Evolutionary conservation across 2,113 vertebrate genomes (phyloP).

Genomic region (Otis tarda): DNA sequence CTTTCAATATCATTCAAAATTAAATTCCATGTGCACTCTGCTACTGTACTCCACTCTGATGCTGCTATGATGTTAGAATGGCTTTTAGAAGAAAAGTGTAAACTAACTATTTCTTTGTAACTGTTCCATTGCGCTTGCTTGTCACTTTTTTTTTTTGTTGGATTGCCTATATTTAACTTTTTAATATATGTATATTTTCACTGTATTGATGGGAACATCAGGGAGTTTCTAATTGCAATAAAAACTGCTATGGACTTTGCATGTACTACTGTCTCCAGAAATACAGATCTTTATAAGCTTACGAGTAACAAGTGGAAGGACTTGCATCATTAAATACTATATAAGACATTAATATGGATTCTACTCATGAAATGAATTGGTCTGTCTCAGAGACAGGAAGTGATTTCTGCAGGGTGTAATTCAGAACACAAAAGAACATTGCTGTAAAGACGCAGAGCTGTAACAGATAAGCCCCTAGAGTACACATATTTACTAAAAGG

Average conservation of each 20-base stretch:
- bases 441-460: neutral
- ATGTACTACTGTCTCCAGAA: neutral
- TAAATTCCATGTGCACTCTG: constrained; percentile 35
- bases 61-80: neutral
- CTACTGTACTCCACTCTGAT: neutral
- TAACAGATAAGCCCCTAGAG: constrained; percentile 4
- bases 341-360: constrained; percentile 32
- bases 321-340: neutral
- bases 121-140: neutral
- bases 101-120: neutral
- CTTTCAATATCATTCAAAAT: constrained; percentile 69
- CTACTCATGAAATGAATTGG: constrained; percentile 33
- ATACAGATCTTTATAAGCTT: neutral
- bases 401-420: constrained; percentile 28
- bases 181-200: neutral
- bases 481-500: neutral
- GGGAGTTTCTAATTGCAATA: neutral
- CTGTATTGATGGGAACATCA: neutral
- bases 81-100: neutral
- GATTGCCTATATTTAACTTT: neutral
- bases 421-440: constrained; percentile 1
- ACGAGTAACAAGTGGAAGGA: constrained; percentile 1
- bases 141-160: neutral
- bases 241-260: neutral
- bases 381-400: constrained; percentile 22